Percentiles rank a stretch among this genome's conserved stretches.
phyloP scores from a whole-genome alignment of 2,888 invertebrate species.

The Eucera pruinosa region DNA sequence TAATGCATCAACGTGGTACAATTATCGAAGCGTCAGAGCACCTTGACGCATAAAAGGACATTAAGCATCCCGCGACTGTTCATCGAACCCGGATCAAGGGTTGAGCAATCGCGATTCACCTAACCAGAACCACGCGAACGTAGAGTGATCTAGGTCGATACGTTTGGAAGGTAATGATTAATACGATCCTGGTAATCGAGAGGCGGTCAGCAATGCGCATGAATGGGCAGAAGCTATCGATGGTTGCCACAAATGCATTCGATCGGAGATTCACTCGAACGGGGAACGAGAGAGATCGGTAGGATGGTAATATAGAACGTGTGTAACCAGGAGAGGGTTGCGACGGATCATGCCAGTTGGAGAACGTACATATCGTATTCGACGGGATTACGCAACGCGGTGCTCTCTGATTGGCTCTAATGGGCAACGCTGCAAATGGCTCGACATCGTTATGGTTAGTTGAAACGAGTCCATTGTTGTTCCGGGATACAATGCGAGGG shows the following conservation, averaged over 20 bases:
- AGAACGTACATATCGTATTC: conserved; percentile 70
- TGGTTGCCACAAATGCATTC: conserved; percentile 65
- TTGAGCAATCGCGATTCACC: conserved; percentile 46
- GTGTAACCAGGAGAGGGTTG: conserved; percentile 71
- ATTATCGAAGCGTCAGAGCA: conserved; percentile 40
- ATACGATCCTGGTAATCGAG: conserved; percentile 81
- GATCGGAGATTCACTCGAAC: conserved; percentile 52
- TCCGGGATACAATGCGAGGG: conserved; percentile 59
- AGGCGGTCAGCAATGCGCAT: conserved; percentile 75
- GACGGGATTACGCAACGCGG: conserved; percentile 78
- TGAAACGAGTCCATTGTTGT: conserved; percentile 69
- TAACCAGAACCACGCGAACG: conserved; percentile 28
- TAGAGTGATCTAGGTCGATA: conserved; percentile 65
- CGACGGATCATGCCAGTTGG: conserved; percentile 64
- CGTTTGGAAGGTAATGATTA: conserved; percentile 73
- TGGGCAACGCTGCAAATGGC: conserved; percentile 73
- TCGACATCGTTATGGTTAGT: conserved; percentile 73
- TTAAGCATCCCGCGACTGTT: conserved; percentile 38
- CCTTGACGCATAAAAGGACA: conserved; percentile 37
- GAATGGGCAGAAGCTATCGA: conserved; percentile 68
- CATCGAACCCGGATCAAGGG: too few relatives aligned
- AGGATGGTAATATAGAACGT: conserved; percentile 71
- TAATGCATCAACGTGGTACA: conserved; percentile 5
- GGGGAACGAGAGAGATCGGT: conserved; percentile 63
- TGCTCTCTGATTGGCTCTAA: conserved; percentile 77